Conservation (phyloP, 2,888 invertebrate genomes). For the Vandiemenella viatica region DNA sequence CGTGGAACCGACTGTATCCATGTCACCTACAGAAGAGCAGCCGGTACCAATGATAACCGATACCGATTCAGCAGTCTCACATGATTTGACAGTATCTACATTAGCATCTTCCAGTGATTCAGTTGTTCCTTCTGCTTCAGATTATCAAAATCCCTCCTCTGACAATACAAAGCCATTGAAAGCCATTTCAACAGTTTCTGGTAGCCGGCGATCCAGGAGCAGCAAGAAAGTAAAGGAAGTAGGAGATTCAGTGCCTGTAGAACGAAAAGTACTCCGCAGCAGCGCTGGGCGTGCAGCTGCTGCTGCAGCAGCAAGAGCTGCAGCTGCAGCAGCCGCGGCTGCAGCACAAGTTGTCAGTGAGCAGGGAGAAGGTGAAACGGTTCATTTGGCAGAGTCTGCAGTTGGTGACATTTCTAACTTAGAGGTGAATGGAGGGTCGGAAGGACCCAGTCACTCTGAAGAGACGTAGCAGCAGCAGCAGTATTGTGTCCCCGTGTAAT, state of each 20-base stretch:
- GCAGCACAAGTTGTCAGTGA: slow-evolving; percentile 1
- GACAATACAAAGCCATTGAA: neutral
- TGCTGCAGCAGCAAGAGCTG: slow-evolving; percentile 35
- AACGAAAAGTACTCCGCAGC: slow-evolving; percentile 40
- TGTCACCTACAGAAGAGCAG: no score
- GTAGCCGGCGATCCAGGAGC: slow-evolving; percentile 27
- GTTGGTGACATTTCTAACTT: no score
- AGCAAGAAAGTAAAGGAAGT: slow-evolving; percentile 19
- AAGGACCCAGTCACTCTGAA: slow-evolving; percentile 4
- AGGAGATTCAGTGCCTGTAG: slow-evolving; percentile 38
- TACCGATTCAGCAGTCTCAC: no score
- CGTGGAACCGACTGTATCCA: no score
- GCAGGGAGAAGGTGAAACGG: no score
- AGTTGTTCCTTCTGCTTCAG: no score
- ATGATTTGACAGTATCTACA: no score
- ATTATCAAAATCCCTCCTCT: no score
- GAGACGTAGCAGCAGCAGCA: slow-evolving; percentile 15
- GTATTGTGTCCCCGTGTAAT: slow-evolving; percentile 8
- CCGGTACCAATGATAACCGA: no score
- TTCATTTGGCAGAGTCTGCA: no score
- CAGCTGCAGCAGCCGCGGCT: slow-evolving; percentile 26
- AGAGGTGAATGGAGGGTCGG: no score
- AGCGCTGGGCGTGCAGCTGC: slow-evolving; percentile 56
- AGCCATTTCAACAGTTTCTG: neutral
- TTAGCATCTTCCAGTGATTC: no score